Conservation (phyloP, 2,113 vertebrate species). For the Varanus komodoensis region DNA sequence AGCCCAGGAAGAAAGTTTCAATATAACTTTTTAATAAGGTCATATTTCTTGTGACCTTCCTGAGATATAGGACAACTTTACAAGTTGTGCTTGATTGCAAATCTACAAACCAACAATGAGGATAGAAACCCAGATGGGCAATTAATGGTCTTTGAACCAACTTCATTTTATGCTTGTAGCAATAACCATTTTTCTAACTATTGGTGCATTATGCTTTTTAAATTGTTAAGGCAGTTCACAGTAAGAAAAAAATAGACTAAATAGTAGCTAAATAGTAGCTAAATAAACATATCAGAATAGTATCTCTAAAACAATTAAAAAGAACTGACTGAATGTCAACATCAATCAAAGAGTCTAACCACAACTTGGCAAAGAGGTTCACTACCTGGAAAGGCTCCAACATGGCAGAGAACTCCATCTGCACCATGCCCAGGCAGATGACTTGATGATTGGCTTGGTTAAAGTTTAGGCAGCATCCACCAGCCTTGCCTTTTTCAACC, state of each 20-base stretch:
- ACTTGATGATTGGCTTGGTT: background rate
- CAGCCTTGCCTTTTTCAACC: too few species aligned
- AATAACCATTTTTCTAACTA: background rate
- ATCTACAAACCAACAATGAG: background rate
- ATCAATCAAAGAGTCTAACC: background rate
- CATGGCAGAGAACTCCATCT: too few species aligned
- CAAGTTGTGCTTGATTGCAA: background rate
- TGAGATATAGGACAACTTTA: background rate
- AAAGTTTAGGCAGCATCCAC: background rate
- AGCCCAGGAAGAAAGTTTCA: background rate
- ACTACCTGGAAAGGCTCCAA: too few species aligned
- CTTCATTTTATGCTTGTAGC: background rate
- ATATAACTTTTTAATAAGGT: background rate
- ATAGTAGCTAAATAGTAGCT: too few species aligned
- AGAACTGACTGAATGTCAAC: background rate
- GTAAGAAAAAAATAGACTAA: background rate
- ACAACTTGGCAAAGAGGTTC: background rate
- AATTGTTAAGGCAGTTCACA: background rate
- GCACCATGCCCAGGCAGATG: background rate
- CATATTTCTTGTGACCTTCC: background rate
- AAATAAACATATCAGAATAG: background rate
- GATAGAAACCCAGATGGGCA: background rate
- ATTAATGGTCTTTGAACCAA: background rate
- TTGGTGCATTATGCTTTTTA: background rate
- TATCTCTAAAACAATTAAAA: background rate